Conservation (phyloP, 1,140 invertebrate species). For the Nylanderia fulva region DNA sequence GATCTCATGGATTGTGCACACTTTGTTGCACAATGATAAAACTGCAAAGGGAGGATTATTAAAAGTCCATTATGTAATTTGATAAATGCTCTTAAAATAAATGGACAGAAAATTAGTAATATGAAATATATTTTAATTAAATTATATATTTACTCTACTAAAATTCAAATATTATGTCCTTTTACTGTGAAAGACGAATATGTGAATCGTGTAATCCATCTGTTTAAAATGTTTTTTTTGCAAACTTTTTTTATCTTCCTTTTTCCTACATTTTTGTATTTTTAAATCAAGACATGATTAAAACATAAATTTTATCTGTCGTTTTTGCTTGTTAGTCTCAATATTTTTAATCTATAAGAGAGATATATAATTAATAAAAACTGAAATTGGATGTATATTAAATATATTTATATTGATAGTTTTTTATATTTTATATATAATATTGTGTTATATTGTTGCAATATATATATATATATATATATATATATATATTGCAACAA, state of each 20-base stretch:
- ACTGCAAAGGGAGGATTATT: background rate
- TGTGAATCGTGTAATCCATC: slow-evolving; percentile 4
- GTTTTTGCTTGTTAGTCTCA: background rate
- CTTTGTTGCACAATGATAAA: slow-evolving; percentile 60
- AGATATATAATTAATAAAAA: too few relatives aligned
- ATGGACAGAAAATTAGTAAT: background rate
- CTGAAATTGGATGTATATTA: too few relatives aligned
- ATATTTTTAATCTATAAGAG: too few relatives aligned
- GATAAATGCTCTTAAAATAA: background rate
- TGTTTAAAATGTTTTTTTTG: background rate
- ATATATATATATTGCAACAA: too few relatives aligned
- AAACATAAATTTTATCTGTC: too few relatives aligned
- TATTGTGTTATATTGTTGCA: too few relatives aligned
- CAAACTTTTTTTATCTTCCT: background rate
- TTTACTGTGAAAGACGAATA: background rate
- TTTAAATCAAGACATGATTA: background rate
- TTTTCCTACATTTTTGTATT: background rate
- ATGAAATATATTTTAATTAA: slow-evolving; percentile 20
- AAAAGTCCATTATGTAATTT: background rate
- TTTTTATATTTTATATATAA: background rate
- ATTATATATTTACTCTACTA: too few relatives aligned
- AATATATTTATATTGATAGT: too few relatives aligned
- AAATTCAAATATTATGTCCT: too few relatives aligned
- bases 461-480: background rate
- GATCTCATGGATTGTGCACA: slow-evolving; percentile 32